These are phyloP conservation scores for Tinea trinotella DNA, from an alignment of 2,888 invertebrate species.

Conservation along the genomic window DNA sequence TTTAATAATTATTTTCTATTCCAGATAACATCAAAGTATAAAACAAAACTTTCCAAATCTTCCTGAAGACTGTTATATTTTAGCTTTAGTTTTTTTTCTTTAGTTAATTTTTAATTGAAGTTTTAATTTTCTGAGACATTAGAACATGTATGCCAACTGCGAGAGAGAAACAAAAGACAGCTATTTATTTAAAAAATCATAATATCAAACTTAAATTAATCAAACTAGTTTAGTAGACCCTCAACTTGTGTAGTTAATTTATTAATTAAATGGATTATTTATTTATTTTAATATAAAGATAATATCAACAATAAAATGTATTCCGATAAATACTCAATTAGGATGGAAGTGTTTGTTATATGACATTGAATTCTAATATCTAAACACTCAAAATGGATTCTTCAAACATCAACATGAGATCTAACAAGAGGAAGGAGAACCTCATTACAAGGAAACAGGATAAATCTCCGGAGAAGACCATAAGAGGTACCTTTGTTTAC, in stretches of 20 bases:
- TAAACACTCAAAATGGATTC: constrained; percentile 53
- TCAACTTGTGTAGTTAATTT: not conserved
- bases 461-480: constrained; percentile 67
- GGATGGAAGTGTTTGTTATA: constrained; percentile 1
- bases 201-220: no score
- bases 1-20: constrained; percentile 38
- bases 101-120: constrained; percentile 28
- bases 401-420: constrained; percentile 34
- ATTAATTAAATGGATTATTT: constrained; percentile 7
- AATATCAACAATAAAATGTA: not conserved
- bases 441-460: constrained; percentile 66
- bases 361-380: constrained; percentile 25
- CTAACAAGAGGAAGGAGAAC: constrained; percentile 61
- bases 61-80: constrained; percentile 63
- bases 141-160: constrained; percentile 51
- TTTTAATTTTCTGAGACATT: constrained; percentile 30
- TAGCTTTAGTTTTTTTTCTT: constrained; percentile 42
- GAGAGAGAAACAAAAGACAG: constrained; percentile 70
- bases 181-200: constrained; percentile 52
- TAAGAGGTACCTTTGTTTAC: no score
- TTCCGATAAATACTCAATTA: not conserved
- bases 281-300: constrained; percentile 13
- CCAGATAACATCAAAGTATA: constrained; percentile 57
- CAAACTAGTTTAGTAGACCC: no score
- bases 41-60: constrained; percentile 65